Evolutionary conservation across 1,140 invertebrate species (phyloP).

Genomic region (Drosophila murphyi): DNA sequence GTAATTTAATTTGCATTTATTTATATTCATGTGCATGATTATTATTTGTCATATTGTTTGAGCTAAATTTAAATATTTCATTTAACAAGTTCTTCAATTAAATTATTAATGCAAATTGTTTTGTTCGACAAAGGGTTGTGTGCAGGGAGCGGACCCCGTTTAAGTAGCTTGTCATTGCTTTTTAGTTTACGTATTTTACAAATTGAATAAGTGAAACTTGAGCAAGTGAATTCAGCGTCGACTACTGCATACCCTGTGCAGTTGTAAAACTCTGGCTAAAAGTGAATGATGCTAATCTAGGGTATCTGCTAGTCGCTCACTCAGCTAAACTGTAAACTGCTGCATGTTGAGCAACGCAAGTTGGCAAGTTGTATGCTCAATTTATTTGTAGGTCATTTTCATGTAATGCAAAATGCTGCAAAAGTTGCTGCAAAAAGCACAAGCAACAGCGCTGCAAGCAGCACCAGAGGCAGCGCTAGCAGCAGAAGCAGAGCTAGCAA

Average conservation of each 20-base stretch:
- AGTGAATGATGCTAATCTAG: background rate
- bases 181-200: background rate
- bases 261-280: background rate
- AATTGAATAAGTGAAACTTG: constrained; percentile 1
- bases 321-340: background rate
- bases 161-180: background rate
- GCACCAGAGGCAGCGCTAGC: constrained; percentile 19
- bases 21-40: constrained; percentile 37
- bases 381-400: constrained; percentile 78
- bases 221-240: background rate
- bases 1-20: constrained; percentile 73
- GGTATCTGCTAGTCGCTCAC: background rate
- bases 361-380: constrained; percentile 45
- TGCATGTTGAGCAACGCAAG: constrained; percentile 5
- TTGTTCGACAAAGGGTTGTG: constrained; percentile 1
- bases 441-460: constrained; percentile 4
- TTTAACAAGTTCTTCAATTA: constrained; percentile 79
- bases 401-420: constrained; percentile 61
- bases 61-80: constrained; percentile 74
- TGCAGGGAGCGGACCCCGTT: background rate
- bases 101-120: constrained; percentile 73
- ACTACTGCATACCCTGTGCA: background rate
- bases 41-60: constrained; percentile 68
- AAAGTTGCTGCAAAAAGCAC: constrained; percentile 33
- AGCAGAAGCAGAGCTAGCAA: constrained; percentile 32